These are phyloP conservation scores for Oncorhynchus masou DNA, from an alignment of 2,113 vertebrate species.

Conservation along the genomic window DNA sequence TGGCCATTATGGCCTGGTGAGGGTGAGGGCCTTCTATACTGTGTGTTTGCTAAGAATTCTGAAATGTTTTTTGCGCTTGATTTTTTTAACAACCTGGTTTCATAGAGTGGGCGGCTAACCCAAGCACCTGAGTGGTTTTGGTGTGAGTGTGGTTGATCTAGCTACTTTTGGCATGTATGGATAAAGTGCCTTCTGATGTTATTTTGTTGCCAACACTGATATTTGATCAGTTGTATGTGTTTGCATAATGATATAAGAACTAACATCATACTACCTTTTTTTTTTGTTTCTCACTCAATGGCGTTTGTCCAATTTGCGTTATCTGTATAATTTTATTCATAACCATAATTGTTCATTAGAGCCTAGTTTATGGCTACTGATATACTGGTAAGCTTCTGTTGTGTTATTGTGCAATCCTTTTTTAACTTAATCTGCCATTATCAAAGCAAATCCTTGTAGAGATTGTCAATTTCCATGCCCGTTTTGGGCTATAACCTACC, in stretches of 20 bases:
- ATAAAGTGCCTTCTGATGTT: slow-evolving; percentile 12
- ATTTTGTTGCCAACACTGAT: slow-evolving; percentile 50
- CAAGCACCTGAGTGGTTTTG: slow-evolving; percentile 27
- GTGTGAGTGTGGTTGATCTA: slow-evolving; percentile 1
- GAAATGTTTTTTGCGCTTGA: slow-evolving; percentile 48
- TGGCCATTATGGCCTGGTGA: slow-evolving; percentile 52
- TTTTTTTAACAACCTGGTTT: slow-evolving; percentile 27
- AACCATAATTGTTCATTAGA: background rate
- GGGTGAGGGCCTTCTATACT: slow-evolving; percentile 62
- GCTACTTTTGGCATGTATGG: slow-evolving; percentile 21
- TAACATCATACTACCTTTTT: slow-evolving; percentile 32
- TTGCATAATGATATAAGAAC: slow-evolving; percentile 17
- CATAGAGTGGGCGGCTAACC: slow-evolving; percentile 6
- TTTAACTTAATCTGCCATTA: background rate
- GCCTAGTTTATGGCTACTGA: no score
- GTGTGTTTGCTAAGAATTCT: slow-evolving; percentile 41
- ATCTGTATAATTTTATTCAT: slow-evolving; percentile 11
- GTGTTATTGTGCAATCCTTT: background rate
- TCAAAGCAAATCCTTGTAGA: background rate
- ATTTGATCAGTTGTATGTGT: slow-evolving; percentile 25
- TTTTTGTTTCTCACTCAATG: slow-evolving; percentile 15
- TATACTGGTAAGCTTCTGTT: no score
- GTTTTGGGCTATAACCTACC: background rate
- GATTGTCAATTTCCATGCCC: background rate
- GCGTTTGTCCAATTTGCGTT: background rate